Conservation (phyloP, 92 coral and sea anemone genomes). For the Desmophyllum pertusum region DNA sequence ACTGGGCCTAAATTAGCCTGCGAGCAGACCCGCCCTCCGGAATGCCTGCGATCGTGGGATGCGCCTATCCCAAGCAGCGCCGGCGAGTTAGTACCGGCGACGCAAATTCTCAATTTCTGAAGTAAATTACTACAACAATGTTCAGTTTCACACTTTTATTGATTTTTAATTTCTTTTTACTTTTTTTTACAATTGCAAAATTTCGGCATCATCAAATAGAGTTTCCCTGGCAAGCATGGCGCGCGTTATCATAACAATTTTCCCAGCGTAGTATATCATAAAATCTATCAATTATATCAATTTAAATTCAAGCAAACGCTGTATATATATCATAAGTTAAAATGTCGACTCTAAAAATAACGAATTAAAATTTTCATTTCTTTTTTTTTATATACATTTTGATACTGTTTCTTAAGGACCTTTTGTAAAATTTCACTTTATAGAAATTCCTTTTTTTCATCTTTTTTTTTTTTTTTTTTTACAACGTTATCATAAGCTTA, state of each 20-base stretch:
- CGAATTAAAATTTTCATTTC: neutral
- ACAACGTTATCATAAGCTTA: neutral
- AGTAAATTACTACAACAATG: neutral
- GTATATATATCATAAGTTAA: conserved; percentile 10
- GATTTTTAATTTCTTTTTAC: neutral
- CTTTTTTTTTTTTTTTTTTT: neutral
- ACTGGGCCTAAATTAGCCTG: too few relatives aligned
- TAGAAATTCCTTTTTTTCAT: neutral
- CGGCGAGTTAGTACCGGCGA: neutral
- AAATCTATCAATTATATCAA: neutral
- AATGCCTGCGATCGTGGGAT: too few relatives aligned
- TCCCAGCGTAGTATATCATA: neutral
- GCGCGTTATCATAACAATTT: neutral
- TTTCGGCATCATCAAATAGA: neutral
- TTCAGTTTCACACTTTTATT: neutral
- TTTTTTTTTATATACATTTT: conserved; percentile 1
- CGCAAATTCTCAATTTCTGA: neutral
- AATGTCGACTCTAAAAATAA: conserved; percentile 18
- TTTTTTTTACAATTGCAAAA: neutral
- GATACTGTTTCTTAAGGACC: neutral
- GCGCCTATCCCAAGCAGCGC: neutral
- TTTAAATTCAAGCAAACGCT: neutral
- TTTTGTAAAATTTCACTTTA: neutral
- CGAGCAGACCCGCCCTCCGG: too few relatives aligned
- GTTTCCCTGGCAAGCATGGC: neutral